Evolutionary conservation across 2,888 invertebrate species (phyloP).

Genomic region (Teleiodes luculella): DNA sequence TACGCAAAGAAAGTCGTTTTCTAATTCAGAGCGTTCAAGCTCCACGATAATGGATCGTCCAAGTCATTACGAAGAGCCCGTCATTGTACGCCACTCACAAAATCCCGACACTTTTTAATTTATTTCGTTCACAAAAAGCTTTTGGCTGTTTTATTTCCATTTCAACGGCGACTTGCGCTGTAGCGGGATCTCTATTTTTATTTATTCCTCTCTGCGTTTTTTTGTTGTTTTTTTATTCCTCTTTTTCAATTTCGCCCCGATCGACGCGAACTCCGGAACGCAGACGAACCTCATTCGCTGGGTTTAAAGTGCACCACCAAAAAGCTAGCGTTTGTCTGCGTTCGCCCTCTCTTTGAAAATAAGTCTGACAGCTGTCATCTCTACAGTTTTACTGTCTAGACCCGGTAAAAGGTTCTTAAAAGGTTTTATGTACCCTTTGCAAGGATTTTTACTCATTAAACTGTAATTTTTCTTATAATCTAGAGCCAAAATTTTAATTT

Average conservation of each 20-base stretch:
- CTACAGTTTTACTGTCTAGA: background rate
- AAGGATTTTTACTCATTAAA: no score
- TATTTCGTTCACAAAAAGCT: slow-evolving; percentile 77
- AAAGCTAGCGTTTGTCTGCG: background rate
- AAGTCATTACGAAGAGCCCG: slow-evolving; percentile 24
- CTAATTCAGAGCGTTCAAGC: slow-evolving; percentile 11
- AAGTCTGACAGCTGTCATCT: background rate
- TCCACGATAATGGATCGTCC: slow-evolving; percentile 20
- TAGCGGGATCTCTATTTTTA: slow-evolving; percentile 78
- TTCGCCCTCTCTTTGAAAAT: background rate
- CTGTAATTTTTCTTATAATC: no score
- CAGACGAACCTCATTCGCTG: slow-evolving; percentile 64
- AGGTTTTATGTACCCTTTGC: no score
- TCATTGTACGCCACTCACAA: slow-evolving; percentile 51
- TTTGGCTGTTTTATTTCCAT: slow-evolving; percentile 75
- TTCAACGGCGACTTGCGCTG: slow-evolving; percentile 78
- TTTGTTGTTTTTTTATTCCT: slow-evolving; percentile 58
- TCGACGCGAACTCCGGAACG: slow-evolving; percentile 72
- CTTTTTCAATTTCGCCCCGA: slow-evolving; percentile 73
- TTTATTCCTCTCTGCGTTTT: slow-evolving; percentile 64
- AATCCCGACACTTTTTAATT: slow-evolving; percentile 77
- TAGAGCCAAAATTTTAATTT: no score
- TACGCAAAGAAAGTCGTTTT: background rate
- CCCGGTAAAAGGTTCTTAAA: no score
- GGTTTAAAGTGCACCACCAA: slow-evolving; percentile 43